Conservation (phyloP, 2,113 vertebrate species). For the Ornithorhynchus anatinus region DNA sequence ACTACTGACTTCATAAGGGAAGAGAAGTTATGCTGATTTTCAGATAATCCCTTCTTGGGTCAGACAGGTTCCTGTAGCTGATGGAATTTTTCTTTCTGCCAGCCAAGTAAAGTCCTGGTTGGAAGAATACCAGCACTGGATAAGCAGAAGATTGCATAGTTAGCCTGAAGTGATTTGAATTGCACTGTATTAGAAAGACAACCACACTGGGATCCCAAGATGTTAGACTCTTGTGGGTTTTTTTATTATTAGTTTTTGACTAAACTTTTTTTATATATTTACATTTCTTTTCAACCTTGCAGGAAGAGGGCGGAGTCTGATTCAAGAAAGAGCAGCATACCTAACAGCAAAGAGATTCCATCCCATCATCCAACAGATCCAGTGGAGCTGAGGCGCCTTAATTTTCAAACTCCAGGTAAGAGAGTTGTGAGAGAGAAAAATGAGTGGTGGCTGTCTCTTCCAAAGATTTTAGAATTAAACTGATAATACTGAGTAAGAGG, state of each 20-base stretch:
- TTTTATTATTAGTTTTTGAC: not conserved
- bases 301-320: constrained; percentile 97
- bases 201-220: no score
- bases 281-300: constrained; percentile 32
- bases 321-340: constrained; percentile 95
- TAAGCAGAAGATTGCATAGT: no score
- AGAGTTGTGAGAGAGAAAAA: no score
- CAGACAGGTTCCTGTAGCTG: no score
- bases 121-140: no score
- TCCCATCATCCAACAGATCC: constrained; percentile 96
- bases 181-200: no score
- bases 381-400: constrained; percentile 94
- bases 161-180: no score
- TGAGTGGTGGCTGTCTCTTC: not conserved
- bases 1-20: no score
- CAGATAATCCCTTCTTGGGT: no score
- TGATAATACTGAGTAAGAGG: not conserved
- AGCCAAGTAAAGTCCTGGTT: no score
- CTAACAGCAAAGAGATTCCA: constrained; percentile 93
- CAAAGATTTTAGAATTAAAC: not conserved
- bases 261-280: constrained; percentile 6
- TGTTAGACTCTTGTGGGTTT: not conserved
- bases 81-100: no score
- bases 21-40: no score
- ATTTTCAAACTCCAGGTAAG: constrained; percentile 98